Base-by-base conservation (phyloP, 2,113 vertebrate genomes). In the Chamaetylas fuelleborni region DNA sequence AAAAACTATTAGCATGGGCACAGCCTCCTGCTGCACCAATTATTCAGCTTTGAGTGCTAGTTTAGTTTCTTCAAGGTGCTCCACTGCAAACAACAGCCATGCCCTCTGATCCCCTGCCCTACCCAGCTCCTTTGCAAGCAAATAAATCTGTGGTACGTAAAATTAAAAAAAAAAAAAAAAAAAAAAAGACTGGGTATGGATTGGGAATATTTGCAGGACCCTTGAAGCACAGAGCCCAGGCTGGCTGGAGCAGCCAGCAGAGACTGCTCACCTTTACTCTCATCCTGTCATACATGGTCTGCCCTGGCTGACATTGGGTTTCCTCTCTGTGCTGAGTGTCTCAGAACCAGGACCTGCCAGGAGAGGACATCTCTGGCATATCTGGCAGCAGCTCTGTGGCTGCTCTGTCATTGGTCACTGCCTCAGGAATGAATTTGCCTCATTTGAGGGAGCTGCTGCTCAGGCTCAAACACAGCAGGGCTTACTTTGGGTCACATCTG, bases 1-100 rank as follows among this genome's bases (percentile, higher is more conserved):
- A 94, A 96, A 95, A 95, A 97, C 95, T 96, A 95, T 96, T 94
- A 96, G 60, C 92, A 70, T 51, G 92, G 95, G 92, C 86, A 92
- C 91, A 88, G 88, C 83, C 92, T 90, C 69, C 86, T 90, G 94
- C 94, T 88, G 71, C 80, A 95, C 72, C 95, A 94, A 96, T 97
- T 96, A 96, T 74, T 92, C 86, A 71, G 80, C 77, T 86, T 29
- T 78, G 64, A 93, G 65, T 3, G 3, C 72, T 91, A 57, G 71
- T 83, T 95, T 93, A 67, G 76, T 54, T 94, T 86, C 86, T 91
- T 83, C 76, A 94, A 71, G 91, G 92, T 91, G 88, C 80, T 92
- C 76, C 29, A 38, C 11, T 62, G 60, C 80, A 81, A 91, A 88
- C 74, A 93, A 9, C 47, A 66, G 9, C 57, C 69, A 28, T 90